Percentiles rank a stretch among this genome's conserved stretches.
Conservation (phyloP, 2,888 invertebrate genomes). For the Mechanitis mazaeus region DNA sequence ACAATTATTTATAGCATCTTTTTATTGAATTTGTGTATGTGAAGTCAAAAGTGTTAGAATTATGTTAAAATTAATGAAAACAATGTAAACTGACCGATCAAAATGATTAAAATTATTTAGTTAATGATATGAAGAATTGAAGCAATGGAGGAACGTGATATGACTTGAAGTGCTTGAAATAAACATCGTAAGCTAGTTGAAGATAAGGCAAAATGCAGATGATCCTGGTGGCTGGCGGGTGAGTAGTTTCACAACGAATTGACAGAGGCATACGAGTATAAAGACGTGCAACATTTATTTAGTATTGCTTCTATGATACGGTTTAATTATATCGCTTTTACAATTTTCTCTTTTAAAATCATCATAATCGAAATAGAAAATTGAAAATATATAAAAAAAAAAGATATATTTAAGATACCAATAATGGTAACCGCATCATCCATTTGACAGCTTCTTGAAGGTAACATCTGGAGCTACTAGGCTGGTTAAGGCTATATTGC, state of each 20-base stretch:
- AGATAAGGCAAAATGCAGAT: slow-evolving; percentile 67
- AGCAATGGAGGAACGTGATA: slow-evolving; percentile 9
- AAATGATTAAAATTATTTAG: background rate
- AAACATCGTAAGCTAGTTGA: background rate
- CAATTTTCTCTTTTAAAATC: background rate
- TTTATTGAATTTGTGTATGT: too few relatives aligned
- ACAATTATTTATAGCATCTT: too few relatives aligned
- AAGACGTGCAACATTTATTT: too few relatives aligned
- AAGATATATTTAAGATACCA: background rate
- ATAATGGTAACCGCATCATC: background rate
- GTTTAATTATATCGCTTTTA: too few relatives aligned
- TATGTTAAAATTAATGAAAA: background rate
- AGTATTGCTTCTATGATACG: too few relatives aligned
- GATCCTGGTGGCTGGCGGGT: slow-evolving; percentile 70
- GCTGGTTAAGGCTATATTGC: slow-evolving; percentile 24
- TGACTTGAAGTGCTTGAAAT: slow-evolving; percentile 2
- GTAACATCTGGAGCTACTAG: slow-evolving; percentile 44
- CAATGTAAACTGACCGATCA: background rate
- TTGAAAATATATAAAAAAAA: too few relatives aligned
- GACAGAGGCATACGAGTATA: too few relatives aligned
- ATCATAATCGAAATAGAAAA: background rate
- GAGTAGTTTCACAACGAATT: slow-evolving; percentile 10
- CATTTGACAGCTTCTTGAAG: background rate
- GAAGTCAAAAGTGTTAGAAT: too few relatives aligned
- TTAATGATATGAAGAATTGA: slow-evolving; percentile 7